Conservation (phyloP, 2,113 vertebrate genomes). For the Alligator mississippiensis region DNA sequence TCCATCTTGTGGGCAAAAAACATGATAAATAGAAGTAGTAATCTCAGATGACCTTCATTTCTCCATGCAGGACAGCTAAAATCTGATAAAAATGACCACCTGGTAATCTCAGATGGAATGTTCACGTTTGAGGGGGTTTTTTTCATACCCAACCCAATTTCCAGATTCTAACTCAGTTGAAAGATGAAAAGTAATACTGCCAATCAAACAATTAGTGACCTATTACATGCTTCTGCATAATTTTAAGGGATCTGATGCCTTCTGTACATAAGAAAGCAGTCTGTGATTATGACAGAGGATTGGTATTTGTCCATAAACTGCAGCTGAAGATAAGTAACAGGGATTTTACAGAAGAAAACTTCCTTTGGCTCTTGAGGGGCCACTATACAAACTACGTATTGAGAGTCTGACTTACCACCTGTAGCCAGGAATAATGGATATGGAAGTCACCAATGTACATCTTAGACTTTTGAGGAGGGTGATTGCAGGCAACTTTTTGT, state of each 20-base stretch:
- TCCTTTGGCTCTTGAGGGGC: background rate
- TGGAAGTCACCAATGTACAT: background rate
- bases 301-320: background rate
- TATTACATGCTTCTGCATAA: background rate
- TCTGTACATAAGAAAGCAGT: background rate
- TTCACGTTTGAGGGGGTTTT: background rate
- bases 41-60: background rate
- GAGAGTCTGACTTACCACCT: background rate
- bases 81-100: background rate
- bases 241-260: background rate
- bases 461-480: background rate
- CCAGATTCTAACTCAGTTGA: background rate
- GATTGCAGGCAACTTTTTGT: background rate
- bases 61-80: background rate
- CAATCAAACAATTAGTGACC: background rate
- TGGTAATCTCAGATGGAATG: background rate
- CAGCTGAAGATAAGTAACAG: background rate
- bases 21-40: background rate
- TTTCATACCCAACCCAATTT: background rate
- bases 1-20: slow-evolving; percentile 19
- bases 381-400: background rate
- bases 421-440: background rate
- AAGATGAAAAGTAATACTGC: background rate
- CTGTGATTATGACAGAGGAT: background rate
- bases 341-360: background rate